Evolutionary conservation across 2,113 vertebrate species (phyloP).

Genomic region (Glareola pratincola): DNA sequence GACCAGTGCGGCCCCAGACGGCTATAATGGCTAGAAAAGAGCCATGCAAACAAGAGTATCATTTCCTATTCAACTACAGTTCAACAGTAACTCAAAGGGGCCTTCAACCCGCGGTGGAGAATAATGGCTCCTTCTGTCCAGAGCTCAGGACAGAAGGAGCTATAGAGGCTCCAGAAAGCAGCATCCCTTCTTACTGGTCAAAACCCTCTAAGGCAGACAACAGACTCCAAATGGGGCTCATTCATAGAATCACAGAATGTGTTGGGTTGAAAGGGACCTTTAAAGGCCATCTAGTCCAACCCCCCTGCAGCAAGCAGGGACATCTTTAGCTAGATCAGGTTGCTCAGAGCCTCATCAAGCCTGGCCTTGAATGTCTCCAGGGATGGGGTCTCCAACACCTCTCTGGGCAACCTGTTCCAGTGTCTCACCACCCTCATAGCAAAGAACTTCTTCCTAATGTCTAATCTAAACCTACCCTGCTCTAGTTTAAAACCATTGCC

Average conservation of each 20-base stretch:
- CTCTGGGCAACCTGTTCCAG: too few species aligned
- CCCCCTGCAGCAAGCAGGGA: too few species aligned
- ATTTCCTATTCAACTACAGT: neutral
- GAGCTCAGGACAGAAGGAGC: neutral
- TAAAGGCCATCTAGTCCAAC: neutral
- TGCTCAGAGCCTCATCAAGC: too few species aligned
- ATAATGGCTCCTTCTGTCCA: neutral
- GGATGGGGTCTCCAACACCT: too few species aligned
- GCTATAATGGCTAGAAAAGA: neutral
- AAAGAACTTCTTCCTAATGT: too few species aligned
- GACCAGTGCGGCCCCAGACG: neutral
- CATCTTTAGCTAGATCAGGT: too few species aligned
- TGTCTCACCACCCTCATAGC: too few species aligned
- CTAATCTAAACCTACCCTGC: too few species aligned
- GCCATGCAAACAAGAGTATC: neutral
- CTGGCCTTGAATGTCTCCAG: too few species aligned
- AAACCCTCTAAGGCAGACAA: neutral
- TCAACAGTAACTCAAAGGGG: neutral
- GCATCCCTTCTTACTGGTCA: neutral
- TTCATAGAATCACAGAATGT: too few species aligned
- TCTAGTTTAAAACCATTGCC: too few species aligned
- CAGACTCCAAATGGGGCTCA: neutral
- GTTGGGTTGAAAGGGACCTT: neutral
- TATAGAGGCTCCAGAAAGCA: neutral
- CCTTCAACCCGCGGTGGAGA: neutral